A percentile compares a stretch with the other conserved stretches of the same genome.
Evolutionary conservation across 2,797 vertebrate species (phyloP).

Genomic region (Sebastes hopkinsi): DNA sequence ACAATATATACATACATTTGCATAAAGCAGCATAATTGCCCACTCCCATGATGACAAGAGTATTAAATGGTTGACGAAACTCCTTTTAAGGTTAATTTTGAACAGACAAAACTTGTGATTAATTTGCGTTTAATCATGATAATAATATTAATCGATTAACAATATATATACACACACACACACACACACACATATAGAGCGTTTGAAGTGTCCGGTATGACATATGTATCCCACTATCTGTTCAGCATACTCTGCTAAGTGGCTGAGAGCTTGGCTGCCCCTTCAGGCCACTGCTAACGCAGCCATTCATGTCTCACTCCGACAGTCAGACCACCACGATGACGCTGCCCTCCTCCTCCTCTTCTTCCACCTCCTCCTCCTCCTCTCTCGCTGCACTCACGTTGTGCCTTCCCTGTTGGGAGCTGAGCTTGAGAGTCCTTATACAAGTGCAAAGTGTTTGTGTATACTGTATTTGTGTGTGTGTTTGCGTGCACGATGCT

Average conservation of each 20-base stretch:
- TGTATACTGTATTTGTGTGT: background rate
- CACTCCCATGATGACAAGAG: too few species aligned
- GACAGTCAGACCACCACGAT: constrained; percentile 77
- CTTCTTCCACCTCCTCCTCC: constrained; percentile 29
- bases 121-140: too few species aligned
- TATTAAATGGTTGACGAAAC: too few species aligned
- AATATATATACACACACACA: background rate
- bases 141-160: too few species aligned
- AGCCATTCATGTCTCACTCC: constrained; percentile 74
- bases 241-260: constrained; percentile 59
- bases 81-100: too few species aligned
- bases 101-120: too few species aligned
- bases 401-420: constrained; percentile 32
- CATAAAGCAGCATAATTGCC: too few species aligned
- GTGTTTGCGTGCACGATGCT: background rate
- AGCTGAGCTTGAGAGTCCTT: constrained; percentile 43
- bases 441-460: constrained; percentile 13
- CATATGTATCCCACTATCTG: constrained; percentile 56
- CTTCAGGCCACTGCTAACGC: constrained; percentile 68
- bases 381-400: constrained; percentile 42
- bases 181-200: background rate
- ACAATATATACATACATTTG: too few species aligned
- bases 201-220: constrained; percentile 19
- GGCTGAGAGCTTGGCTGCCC: constrained; percentile 70
- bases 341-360: constrained; percentile 61